Evolutionary conservation across 2,888 invertebrate species (phyloP).

Genomic region (Drepana falcataria): DNA sequence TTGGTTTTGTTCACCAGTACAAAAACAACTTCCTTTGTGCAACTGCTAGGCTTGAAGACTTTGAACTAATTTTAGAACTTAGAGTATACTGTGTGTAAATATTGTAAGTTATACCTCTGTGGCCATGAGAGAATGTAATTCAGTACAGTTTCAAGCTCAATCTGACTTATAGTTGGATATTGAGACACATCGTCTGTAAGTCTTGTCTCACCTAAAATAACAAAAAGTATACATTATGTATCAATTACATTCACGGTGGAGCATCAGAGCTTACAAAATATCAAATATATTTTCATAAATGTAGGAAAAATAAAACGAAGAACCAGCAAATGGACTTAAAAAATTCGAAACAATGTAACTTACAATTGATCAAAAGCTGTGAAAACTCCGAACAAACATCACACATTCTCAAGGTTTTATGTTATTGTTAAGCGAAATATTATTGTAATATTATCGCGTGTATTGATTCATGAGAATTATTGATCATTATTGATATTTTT

Average conservation of each 20-base stretch:
- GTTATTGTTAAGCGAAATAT: conserved; percentile 57
- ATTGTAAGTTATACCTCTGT: conserved; percentile 81
- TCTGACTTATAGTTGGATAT: conserved; percentile 84
- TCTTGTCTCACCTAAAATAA: conserved; percentile 88
- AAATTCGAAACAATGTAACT: conserved; percentile 75
- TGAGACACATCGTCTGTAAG: conserved; percentile 87
- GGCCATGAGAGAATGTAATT: conserved; percentile 94
- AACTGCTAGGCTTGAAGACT: neutral
- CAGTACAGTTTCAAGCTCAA: conserved; percentile 90
- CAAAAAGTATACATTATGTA: conserved; percentile 58
- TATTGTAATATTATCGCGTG: conserved; percentile 65
- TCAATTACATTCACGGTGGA: conserved; percentile 25
- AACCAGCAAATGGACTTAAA: conserved; percentile 39
- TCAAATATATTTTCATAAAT: conserved; percentile 2
- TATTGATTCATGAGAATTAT: conserved; percentile 52
- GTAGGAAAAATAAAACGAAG: conserved; percentile 21
- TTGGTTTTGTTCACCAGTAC: neutral
- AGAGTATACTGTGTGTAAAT: neutral
- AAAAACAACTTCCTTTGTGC: neutral
- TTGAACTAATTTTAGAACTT: neutral
- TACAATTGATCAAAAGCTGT: conserved; percentile 88
- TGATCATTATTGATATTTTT: conserved; percentile 75
- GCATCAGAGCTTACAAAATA: neutral
- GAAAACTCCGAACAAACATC: conserved; percentile 97
- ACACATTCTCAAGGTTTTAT: conserved; percentile 85